Evolutionary conservation across 2,113 vertebrate species (phyloP), one percentile per base, ranked within the genome.

Genomic region (Zapornia atra): DNA sequence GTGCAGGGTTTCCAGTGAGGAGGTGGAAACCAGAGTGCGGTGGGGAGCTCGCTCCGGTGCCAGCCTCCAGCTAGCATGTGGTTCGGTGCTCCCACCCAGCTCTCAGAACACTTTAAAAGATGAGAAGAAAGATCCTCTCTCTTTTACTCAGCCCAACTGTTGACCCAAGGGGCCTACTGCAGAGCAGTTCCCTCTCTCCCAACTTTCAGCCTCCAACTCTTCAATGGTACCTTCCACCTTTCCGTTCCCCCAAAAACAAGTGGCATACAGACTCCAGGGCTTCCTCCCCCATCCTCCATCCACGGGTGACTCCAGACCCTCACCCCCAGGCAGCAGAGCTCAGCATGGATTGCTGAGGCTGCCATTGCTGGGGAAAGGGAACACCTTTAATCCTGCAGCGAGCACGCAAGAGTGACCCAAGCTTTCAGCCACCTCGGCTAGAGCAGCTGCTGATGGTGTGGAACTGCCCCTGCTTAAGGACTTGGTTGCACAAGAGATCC

Each of bases 161-260:
- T 68, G 60, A 57, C 31, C 14, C 53, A 80, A 51, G 48, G 26
- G 18, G 12, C 26, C 57, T 71, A 60, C 1, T 53, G 29, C n/a
- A 36, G 28, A 48, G 59, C 33, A 50, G 16, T 11, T 87, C 53
- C 34, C 16, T 48, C 48, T 69, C 60, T 42, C 40, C 26, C 36
- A 46, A 46, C 44, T 46, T 17, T 46, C 44, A 51, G 25, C 10
- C 77, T 91, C 36, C 38, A 66, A 22, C 44, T 85, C 36, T 7
- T 12, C 29, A 65, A 16, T 0, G 8, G 40, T 40, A 88, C 16
- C 34, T 53, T 65, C 46, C 1, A 1, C 26, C 42, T 46, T 59
- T 36, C 18, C 12, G 18, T 6, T 21, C 1, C 7, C 28, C 21
- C 0, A 0, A 60, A 46, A 48, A 90, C 0, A 0, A 10, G 15